Conservation (phyloP, 2,113 vertebrate species). For the Spea bombifrons region DNA sequence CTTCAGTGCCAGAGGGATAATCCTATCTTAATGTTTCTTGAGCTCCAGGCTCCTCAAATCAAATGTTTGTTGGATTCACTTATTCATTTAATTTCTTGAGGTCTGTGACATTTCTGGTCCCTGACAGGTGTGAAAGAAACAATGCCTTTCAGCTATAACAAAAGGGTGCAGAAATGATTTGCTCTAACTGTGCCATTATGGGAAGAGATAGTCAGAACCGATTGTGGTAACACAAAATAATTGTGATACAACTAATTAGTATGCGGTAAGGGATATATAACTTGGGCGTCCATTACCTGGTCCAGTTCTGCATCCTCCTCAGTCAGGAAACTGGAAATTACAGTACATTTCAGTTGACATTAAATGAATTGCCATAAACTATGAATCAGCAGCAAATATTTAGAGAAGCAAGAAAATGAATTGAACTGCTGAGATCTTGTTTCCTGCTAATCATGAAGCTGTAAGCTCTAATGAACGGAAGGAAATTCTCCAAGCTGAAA, state of each 20-base stretch:
- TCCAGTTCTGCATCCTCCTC: not conserved
- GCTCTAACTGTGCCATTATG: slow-evolving; percentile 12
- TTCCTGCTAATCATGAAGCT: slow-evolving; percentile 34
- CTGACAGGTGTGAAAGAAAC: slow-evolving; percentile 17
- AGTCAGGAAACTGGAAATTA: slow-evolving; percentile 32
- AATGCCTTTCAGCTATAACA: slow-evolving; percentile 20
- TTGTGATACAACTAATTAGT: slow-evolving; percentile 22
- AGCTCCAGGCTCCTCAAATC: slow-evolving; percentile 5
- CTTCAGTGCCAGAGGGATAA: slow-evolving; percentile 16
- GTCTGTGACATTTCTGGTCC: slow-evolving; percentile 8
- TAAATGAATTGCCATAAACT: slow-evolving; percentile 38
- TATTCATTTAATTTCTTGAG: slow-evolving; percentile 7
- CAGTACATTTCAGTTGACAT: slow-evolving; percentile 32
- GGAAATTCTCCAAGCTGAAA: slow-evolving; percentile 22
- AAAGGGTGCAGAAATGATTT: not conserved
- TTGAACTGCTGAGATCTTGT: slow-evolving; percentile 26
- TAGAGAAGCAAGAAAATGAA: slow-evolving; percentile 38
- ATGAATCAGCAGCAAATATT: slow-evolving; percentile 42
- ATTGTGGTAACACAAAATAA: slow-evolving; percentile 23
- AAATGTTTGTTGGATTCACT: slow-evolving; percentile 12
- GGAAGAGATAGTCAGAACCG: slow-evolving; percentile 15
- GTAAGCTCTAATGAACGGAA: slow-evolving; percentile 27
- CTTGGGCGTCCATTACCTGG: slow-evolving; percentile 1
- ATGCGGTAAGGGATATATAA: slow-evolving; percentile 10
- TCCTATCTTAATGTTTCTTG: slow-evolving; percentile 5